These are phyloP conservation scores for Orthonychiurus folsomi DNA, from an alignment of 2,888 invertebrate genomes.

Conservation along the genomic window DNA sequence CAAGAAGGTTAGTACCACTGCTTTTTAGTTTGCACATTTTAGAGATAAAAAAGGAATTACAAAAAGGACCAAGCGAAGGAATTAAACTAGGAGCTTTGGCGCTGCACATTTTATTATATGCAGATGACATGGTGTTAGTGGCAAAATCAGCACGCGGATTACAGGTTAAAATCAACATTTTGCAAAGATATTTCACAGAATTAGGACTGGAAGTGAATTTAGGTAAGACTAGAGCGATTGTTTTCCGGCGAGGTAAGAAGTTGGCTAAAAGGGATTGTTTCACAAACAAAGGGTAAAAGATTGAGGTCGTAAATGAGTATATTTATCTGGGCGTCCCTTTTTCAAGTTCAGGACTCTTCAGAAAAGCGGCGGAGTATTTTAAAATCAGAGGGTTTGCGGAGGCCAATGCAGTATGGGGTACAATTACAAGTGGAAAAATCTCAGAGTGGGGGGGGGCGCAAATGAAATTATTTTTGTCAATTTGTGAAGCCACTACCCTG, in stretches of 20 bases:
- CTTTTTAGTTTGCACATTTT: conserved; percentile 4
- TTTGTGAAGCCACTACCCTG: background rate
- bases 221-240: background rate
- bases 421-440: background rate
- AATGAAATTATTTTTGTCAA: background rate
- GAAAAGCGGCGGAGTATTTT: background rate
- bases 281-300: background rate
- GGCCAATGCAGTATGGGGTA: background rate
- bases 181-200: background rate
- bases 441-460: background rate
- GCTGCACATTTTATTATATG: conserved; percentile 5
- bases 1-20: background rate
- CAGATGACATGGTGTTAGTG: background rate
- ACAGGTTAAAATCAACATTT: background rate
- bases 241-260: background rate
- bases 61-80: background rate
- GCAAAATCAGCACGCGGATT: background rate
- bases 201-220: background rate
- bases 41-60: background rate
- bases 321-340: background rate
- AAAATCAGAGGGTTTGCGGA: background rate
- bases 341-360: background rate
- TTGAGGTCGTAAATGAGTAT: background rate
- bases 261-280: too few species aligned
- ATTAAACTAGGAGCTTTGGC: background rate